A percentile compares a stretch with the other conserved stretches of the same genome.
phyloP scores from a whole-genome alignment of 2,797 vertebrate species.

The Peromyscus aztecus region DNA sequence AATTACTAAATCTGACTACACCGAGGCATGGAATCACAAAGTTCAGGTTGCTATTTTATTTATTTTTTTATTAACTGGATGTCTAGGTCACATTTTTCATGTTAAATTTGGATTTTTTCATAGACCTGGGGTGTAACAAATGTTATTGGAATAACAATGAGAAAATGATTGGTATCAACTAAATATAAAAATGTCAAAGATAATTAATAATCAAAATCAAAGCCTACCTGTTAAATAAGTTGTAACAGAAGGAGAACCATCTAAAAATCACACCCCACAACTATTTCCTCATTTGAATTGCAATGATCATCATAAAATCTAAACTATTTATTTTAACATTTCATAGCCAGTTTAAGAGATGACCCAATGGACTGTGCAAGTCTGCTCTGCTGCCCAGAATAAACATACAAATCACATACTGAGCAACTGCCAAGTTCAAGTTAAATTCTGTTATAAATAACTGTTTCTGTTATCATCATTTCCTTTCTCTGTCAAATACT shows the following conservation, averaged over 20 bases:
- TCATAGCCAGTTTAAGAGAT: background rate
- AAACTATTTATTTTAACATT: conserved; percentile 48
- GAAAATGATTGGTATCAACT: conserved; percentile 1
- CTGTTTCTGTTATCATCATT: conserved; percentile 85
- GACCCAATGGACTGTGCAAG: background rate
- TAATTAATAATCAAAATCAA: conserved; percentile 6
- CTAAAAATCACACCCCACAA: background rate
- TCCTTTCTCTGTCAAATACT: conserved; percentile 85
- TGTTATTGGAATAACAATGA: background rate
- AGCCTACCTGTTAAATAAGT: background rate
- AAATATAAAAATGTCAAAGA: background rate
- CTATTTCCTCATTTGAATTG: conserved; percentile 32
- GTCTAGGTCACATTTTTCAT: background rate
- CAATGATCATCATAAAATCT: background rate
- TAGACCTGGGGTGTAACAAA: background rate
- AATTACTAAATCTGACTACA: conserved; percentile 22
- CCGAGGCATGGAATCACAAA: background rate
- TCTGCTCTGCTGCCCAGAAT: conserved; percentile 71
- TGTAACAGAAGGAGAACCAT: background rate
- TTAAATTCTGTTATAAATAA: conserved; percentile 89
- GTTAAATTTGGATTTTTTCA: conserved; percentile 11
- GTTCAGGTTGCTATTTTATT: background rate
- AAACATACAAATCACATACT: conserved; percentile 85
- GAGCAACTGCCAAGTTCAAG: conserved; percentile 82
- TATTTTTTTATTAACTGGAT: background rate